Conservation (phyloP, 2,113 vertebrate genomes). For the Gnathonemus echidnorhynchus region DNA sequence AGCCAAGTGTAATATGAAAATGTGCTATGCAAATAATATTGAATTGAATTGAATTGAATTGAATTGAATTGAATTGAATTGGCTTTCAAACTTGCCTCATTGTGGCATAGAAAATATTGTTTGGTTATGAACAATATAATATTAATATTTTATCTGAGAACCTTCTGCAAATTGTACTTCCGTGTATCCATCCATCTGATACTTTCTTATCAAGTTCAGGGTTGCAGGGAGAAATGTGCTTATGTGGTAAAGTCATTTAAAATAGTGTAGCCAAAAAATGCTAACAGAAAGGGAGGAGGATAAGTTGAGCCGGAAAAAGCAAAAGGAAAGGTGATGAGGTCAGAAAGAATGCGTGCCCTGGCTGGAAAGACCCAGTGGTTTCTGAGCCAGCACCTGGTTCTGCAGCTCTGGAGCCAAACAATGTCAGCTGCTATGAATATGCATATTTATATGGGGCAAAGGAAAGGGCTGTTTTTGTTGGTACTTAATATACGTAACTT, state of each 20-base stretch:
- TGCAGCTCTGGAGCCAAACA: not conserved
- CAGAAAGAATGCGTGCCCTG: not conserved
- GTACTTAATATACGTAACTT: not conserved
- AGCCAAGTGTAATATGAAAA: not conserved
- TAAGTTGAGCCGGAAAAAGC: not conserved
- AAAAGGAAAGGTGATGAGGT: not conserved
- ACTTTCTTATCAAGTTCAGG: not conserved
- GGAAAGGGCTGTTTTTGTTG: not conserved
- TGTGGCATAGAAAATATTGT: not conserved
- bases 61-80: no score
- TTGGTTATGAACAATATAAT: not conserved
- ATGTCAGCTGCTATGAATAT: not conserved
- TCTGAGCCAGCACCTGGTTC: not conserved
- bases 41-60: no score
- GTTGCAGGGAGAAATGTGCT: not conserved
- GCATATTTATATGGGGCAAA: not conserved
- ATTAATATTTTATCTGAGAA: not conserved
- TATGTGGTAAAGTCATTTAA: not conserved
- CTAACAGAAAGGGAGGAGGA: not conserved
- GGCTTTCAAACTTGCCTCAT: not conserved
- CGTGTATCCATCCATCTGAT: not conserved
- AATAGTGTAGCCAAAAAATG: not conserved
- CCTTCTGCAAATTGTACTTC: not conserved
- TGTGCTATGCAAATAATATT: not conserved
- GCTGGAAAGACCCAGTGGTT: not conserved